These are phyloP conservation scores for Megamerina dolium DNA, from an alignment of 2,888 invertebrate genomes.

Conservation along the genomic window DNA sequence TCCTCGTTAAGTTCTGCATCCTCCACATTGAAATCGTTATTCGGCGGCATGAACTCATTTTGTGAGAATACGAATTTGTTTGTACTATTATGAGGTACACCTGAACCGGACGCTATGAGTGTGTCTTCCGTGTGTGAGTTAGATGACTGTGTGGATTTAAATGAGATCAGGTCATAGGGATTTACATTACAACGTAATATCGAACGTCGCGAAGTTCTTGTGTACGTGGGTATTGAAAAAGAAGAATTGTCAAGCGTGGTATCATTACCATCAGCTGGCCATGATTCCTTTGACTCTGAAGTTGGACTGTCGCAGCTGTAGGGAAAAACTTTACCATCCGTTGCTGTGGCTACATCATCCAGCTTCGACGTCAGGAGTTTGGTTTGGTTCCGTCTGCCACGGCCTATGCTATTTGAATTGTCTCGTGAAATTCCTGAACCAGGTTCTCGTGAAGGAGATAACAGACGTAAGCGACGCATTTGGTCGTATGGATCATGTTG, in stretches of 20 bases:
- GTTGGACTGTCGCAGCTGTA: too few species aligned
- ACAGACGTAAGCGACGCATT: constrained; percentile 70
- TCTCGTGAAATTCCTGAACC: constrained; percentile 21
- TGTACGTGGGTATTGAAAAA: constrained; percentile 11
- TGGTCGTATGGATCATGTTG: constrained; percentile 73
- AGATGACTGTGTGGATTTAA: constrained; percentile 29
- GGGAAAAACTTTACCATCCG: too few species aligned
- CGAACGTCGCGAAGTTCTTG: constrained; percentile 53
- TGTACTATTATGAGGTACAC: background rate
- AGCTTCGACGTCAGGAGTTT: constrained; percentile 27
- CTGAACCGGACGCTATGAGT: constrained; percentile 2
- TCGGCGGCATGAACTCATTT: constrained; percentile 50
- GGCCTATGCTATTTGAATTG: constrained; percentile 40
- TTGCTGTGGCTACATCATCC: constrained; percentile 33
- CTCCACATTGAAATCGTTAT: constrained; percentile 52
- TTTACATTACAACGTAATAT: constrained; percentile 79
- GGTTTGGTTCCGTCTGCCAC: constrained; percentile 50
- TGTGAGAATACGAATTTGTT: too few species aligned
- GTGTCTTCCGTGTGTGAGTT: constrained; percentile 10
- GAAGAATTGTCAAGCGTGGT: constrained; percentile 22
- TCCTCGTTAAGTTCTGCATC: constrained; percentile 43
- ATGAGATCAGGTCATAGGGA: constrained; percentile 73
- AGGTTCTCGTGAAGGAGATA: constrained; percentile 54
- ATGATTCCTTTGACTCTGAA: too few species aligned
- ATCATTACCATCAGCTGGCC: constrained; percentile 41